Conservation (phyloP, 1,140 invertebrate genomes). For the Meloidogyne chitwoodi region DNA sequence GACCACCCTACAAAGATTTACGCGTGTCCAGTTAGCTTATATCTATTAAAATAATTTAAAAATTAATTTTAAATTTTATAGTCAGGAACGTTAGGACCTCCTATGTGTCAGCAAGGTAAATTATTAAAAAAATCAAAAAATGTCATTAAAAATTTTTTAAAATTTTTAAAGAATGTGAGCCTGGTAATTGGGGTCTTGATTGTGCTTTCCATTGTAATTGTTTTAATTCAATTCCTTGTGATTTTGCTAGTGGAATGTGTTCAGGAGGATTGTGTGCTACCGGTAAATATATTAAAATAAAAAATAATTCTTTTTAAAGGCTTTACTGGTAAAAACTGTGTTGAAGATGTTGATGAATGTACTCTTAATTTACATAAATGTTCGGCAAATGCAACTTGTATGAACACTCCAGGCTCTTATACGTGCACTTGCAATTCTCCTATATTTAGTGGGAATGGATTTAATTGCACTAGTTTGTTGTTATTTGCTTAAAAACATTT, state of each 20-base stretch:
- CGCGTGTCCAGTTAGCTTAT: slow-evolving; percentile 34
- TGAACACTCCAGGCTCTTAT: slow-evolving; percentile 40
- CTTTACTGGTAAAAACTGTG: slow-evolving; percentile 26
- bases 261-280: slow-evolving; percentile 35
- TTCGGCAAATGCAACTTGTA: slow-evolving; percentile 37
- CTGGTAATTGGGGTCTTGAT: slow-evolving; percentile 53
- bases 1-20: slow-evolving; percentile 36
- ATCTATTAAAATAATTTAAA: neutral
- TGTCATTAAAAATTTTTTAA: no score
- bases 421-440: slow-evolving; percentile 34
- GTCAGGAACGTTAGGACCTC: slow-evolving; percentile 41
- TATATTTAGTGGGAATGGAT: slow-evolving; percentile 36
- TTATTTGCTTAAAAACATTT: no score
- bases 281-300: slow-evolving; percentile 25
- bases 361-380: slow-evolving; percentile 30
- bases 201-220: slow-evolving; percentile 47
- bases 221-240: slow-evolving; percentile 48
- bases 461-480: slow-evolving; percentile 38
- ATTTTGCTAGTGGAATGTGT: slow-evolving; percentile 52
- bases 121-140: no score
- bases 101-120: slow-evolving; percentile 50
- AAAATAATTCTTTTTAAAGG: slow-evolving; percentile 24
- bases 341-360: slow-evolving; percentile 51
- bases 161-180: slow-evolving; percentile 40
- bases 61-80: neutral